A percentile compares a stretch with the other conserved stretches of the same genome.
Conservation (phyloP, 2,113 vertebrate genomes). For the Sebastes schlegelii region DNA sequence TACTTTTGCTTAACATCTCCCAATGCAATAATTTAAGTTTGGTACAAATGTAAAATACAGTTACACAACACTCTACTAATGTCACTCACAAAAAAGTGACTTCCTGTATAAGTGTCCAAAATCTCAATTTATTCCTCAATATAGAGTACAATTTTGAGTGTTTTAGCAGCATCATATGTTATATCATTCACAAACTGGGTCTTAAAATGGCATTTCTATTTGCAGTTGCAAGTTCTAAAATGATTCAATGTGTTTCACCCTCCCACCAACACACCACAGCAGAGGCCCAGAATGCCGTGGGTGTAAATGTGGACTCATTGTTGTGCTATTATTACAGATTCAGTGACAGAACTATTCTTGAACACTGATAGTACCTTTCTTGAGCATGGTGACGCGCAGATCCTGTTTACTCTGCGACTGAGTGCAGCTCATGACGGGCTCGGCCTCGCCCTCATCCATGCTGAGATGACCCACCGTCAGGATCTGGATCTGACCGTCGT, state of each 20-base stretch:
- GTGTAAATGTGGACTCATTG: conserved; percentile 19
- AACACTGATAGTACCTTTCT: conserved; percentile 91
- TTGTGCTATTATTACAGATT: not conserved
- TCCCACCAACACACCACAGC: conserved; percentile 25
- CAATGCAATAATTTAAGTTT: not conserved
- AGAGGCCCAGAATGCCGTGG: conserved; percentile 16
- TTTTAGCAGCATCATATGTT: not conserved
- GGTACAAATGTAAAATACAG: not conserved
- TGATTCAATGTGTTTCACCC: conserved; percentile 44
- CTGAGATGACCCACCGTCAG: conserved; percentile 88
- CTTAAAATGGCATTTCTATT: conserved; percentile 34
- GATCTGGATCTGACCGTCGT: conserved; percentile 92
- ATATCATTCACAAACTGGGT: conserved; percentile 1
- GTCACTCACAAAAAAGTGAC: not conserved
- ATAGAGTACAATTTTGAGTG: not conserved
- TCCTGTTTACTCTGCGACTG: conserved; percentile 91
- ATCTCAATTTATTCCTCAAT: not conserved
- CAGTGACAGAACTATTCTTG: conserved; percentile 85
- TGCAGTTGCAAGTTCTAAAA: conserved; percentile 13
- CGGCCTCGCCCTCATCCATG: conserved; percentile 87
- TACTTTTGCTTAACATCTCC: not conserved
- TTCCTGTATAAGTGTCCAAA: not conserved
- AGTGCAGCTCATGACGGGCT: conserved; percentile 86
- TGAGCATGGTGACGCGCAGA: conserved; percentile 93
- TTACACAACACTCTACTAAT: not conserved